phyloP scores from a whole-genome alignment of 2,113 vertebrate species.

The Lagopus muta region DNA sequence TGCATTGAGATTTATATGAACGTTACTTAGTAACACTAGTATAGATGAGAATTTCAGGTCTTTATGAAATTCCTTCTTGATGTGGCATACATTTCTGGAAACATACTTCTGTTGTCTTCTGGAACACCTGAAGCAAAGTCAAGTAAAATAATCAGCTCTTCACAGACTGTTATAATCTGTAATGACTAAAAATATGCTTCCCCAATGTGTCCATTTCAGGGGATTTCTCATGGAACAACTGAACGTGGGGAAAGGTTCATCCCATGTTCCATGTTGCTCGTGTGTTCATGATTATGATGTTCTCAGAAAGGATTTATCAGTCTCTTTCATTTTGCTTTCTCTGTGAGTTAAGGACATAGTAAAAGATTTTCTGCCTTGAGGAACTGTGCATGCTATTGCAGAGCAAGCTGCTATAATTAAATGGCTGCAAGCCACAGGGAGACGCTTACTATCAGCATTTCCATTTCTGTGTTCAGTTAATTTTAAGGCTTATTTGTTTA shows the following conservation, averaged over 20 bases:
- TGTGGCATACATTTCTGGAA: not conserved
- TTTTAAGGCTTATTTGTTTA: not conserved
- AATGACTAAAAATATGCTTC: not conserved
- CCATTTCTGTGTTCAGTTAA: not conserved
- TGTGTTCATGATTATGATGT: not conserved
- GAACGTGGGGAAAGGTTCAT: not conserved
- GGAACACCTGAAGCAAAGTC: not conserved
- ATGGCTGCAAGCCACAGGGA: not conserved
- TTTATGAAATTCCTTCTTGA: not conserved
- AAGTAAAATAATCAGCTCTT: not conserved
- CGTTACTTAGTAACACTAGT: not conserved
- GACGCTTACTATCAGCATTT: not conserved
- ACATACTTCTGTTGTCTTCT: not conserved
- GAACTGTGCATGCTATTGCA: not conserved
- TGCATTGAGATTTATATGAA: not conserved
- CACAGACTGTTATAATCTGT: not conserved
- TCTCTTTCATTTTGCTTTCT: constrained; percentile 10
- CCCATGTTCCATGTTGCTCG: not conserved
- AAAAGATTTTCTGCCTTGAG: not conserved
- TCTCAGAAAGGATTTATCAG: not conserved
- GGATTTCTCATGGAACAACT: not conserved
- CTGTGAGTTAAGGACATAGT: not conserved
- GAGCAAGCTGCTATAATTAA: not conserved
- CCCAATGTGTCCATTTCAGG: not conserved
- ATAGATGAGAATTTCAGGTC: not conserved